These are phyloP conservation scores for Arizona elegans DNA, from an alignment of 2,113 vertebrate species.

Conservation along the genomic window DNA sequence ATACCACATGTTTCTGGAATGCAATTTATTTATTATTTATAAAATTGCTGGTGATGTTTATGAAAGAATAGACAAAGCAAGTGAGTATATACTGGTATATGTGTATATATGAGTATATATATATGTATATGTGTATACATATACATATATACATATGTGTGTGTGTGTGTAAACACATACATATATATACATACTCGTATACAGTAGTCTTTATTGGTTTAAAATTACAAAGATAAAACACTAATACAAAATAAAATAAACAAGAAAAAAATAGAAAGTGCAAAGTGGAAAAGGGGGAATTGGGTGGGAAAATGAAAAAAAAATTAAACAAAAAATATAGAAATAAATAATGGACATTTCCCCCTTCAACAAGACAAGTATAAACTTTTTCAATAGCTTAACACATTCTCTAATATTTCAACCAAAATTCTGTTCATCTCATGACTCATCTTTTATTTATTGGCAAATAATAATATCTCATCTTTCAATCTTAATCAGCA, in stretches of 20 bases:
- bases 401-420: not conserved
- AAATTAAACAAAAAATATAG: not conserved
- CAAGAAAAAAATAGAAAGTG: not conserved
- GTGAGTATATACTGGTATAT: not conserved
- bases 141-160: too few relatives aligned
- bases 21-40: not conserved
- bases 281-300: not conserved
- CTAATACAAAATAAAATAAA: not conserved
- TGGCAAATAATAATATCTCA: not conserved
- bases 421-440: not conserved
- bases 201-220: not conserved
- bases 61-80: constrained; percentile 53
- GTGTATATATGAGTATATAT: not conserved
- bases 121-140: not conserved
- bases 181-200: not conserved
- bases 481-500: not conserved
- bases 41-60: constrained; percentile 28
- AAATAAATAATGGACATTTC: not conserved
- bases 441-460: not conserved
- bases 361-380: not conserved
- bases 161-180: not conserved
- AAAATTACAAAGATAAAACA: not conserved
- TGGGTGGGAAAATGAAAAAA: not conserved
- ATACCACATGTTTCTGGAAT: constrained; percentile 35
- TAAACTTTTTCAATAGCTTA: not conserved